These are phyloP conservation scores for Romanogobio albipinnatus DNA, from an alignment of 2,113 vertebrate genomes.

Conservation along the genomic window DNA sequence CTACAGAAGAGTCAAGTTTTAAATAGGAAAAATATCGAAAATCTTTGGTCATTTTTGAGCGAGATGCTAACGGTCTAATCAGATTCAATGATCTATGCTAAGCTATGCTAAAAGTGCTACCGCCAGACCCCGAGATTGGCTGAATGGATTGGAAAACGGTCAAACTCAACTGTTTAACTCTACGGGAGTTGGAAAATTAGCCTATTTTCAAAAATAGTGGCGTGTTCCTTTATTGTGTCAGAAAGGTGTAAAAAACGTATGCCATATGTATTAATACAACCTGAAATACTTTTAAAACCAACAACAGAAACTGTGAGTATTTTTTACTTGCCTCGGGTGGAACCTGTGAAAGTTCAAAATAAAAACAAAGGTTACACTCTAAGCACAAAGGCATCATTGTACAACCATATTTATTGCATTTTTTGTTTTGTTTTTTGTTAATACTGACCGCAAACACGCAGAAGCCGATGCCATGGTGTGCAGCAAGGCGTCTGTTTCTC, in stretches of 20 bases:
- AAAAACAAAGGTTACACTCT: background rate
- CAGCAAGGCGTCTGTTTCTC: constrained; percentile 61
- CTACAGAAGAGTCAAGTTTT: no score
- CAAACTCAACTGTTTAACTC: no score
- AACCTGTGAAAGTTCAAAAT: constrained; percentile 60
- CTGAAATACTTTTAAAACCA: background rate
- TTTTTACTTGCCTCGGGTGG: constrained; percentile 65
- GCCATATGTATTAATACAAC: background rate
- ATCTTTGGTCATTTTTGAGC: no score
- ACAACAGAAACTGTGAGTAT: background rate
- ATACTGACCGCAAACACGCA: constrained; percentile 66
- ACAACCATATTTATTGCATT: background rate
- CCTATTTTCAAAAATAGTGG: no score
- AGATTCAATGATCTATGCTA: no score
- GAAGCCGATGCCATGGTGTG: constrained; percentile 69
- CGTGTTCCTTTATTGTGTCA: background rate
- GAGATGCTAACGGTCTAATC: no score
- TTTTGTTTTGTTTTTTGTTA: no score
- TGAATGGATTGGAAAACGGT: no score
- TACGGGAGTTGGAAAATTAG: no score
- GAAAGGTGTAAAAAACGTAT: background rate
- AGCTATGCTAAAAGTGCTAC: no score
- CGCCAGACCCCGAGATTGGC: no score
- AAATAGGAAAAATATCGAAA: no score
- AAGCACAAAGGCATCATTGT: background rate